Evolutionary conservation across 2,113 vertebrate genomes (phyloP).

Genomic region (Myotis brandtii): DNA sequence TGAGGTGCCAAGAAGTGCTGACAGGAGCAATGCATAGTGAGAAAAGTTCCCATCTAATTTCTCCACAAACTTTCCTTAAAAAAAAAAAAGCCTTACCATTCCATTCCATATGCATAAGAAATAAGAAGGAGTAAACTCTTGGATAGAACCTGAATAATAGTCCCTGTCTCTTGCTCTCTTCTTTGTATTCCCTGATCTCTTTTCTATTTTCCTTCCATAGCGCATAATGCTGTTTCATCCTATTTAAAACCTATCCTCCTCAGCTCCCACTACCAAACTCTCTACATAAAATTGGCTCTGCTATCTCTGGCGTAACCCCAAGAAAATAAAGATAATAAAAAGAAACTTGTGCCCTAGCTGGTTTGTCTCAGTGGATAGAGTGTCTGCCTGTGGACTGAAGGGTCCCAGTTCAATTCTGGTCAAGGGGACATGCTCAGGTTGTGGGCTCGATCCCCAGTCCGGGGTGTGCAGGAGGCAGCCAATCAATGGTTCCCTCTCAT

Average conservation of each 20-base stretch:
- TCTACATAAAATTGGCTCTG: not conserved
- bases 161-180: not conserved
- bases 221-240: not conserved
- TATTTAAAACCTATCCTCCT: not conserved
- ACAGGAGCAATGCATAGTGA: not conserved
- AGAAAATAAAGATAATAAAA: not conserved
- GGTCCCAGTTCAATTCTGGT: too few relatives aligned
- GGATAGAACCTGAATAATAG: not conserved
- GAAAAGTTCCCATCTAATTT: constrained; percentile 32
- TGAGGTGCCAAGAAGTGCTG: constrained; percentile 2
- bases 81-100: not conserved
- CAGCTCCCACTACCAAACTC: not conserved
- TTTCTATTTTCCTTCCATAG: not conserved
- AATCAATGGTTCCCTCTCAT: too few relatives aligned
- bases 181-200: not conserved
- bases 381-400: too few relatives aligned
- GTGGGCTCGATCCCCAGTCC: too few relatives aligned
- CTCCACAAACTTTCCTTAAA: constrained; percentile 17
- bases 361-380: too few relatives aligned
- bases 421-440: too few relatives aligned
- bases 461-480: too few relatives aligned
- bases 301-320: not conserved
- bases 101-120: not conserved
- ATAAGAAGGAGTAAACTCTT: not conserved
- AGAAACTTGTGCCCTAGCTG: not conserved